Evolutionary conservation across 2,888 invertebrate genomes (phyloP).

Genomic region (Nemurella pictetii): DNA sequence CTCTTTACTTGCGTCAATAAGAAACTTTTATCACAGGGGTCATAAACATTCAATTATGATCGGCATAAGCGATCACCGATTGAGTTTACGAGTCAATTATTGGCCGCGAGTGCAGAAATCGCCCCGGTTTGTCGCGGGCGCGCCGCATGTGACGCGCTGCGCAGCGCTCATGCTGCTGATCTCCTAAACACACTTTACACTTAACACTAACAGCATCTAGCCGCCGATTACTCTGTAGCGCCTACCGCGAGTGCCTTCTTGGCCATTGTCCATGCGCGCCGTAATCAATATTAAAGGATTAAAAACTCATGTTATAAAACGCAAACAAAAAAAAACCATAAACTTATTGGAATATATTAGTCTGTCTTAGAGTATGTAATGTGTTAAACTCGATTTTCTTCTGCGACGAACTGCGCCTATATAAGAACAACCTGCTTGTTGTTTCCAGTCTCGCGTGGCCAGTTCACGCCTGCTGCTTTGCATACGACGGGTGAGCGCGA

Average conservation of each 20-base stretch:
- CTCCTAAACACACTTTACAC: neutral
- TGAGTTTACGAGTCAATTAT: neutral
- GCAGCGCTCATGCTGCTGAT: no score
- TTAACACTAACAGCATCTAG: neutral
- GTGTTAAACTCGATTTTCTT: constrained; percentile 14
- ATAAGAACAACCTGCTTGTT: neutral
- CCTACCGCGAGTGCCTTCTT: neutral
- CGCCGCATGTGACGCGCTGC: no score
- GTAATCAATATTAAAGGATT: constrained; percentile 2
- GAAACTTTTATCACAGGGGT: neutral
- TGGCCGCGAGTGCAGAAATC: neutral
- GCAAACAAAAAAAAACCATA: neutral
- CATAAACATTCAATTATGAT: neutral
- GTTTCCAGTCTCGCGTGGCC: neutral
- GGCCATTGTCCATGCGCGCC: neutral
- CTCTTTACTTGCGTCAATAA: no score
- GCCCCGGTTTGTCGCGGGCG: no score
- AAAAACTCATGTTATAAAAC: neutral
- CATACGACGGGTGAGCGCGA: neutral
- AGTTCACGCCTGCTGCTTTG: neutral
- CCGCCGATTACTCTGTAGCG: neutral
- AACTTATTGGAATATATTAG: constrained; percentile 16
- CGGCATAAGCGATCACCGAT: neutral
- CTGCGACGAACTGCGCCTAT: neutral
- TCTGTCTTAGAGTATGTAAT: neutral